A percentile compares a stretch with the other conserved stretches of the same genome.
These are phyloP conservation scores for Zootoca vivipara DNA, from an alignment of 2,113 vertebrate species.

Conservation along the genomic window DNA sequence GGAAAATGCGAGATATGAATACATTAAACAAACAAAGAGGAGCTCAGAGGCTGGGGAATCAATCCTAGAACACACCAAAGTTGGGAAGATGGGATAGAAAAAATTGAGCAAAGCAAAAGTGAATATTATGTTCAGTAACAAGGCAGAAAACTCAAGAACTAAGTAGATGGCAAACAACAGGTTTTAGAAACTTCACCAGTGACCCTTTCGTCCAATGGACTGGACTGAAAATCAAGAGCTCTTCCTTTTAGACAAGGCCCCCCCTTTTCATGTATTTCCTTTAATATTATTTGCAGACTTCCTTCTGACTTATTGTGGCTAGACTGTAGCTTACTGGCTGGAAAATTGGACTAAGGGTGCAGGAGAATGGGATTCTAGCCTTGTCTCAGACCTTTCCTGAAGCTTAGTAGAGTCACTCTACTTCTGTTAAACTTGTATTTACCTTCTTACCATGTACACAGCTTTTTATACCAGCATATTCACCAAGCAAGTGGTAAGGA, in stretches of 20 bases:
- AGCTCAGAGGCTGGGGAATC: not conserved
- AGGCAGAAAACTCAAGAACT: not conserved
- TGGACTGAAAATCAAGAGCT: not conserved
- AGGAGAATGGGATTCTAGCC: not conserved
- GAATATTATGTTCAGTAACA: not conserved
- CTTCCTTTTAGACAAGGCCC: not conserved
- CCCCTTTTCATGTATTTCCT: not conserved
- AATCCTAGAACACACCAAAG: not conserved
- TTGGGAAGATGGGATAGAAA: not conserved
- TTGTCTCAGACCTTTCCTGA: not conserved
- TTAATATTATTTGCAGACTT: not conserved
- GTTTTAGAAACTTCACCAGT: not conserved
- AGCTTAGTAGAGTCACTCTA: not conserved
- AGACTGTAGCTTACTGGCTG: not conserved
- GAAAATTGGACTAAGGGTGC: not conserved
- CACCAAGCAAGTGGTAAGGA: too few relatives aligned
- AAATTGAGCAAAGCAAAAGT: not conserved
- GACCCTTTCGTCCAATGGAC: not conserved
- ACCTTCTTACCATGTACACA: not conserved
- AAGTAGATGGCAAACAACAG: not conserved
- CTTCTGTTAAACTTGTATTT: not conserved
- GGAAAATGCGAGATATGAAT: too few relatives aligned
- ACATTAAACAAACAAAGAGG: too few relatives aligned
- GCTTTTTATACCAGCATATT: not conserved
- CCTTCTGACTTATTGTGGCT: not conserved